Percentiles rank a stretch among this genome's conserved stretches.
Evolutionary conservation across 2,797 vertebrate genomes (phyloP).

Genomic region (Hemibagrus guttatus): DNA sequence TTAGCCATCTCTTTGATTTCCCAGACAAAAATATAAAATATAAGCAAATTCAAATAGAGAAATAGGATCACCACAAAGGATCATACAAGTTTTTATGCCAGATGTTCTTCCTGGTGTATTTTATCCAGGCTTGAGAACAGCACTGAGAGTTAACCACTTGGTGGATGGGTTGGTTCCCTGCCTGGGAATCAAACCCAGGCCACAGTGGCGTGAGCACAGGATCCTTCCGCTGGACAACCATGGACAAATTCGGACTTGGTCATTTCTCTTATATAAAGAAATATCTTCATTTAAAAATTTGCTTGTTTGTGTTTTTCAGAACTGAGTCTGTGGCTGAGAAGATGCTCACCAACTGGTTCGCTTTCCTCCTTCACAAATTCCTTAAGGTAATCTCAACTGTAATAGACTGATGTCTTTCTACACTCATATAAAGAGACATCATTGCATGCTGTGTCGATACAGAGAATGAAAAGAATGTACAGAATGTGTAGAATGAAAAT

Average conservation of each 20-base stretch:
- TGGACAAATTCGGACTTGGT: no score
- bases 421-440: background rate
- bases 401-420: background rate
- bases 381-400: constrained; percentile 77
- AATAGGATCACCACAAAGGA: no score
- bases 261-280: no score
- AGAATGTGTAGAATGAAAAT: background rate
- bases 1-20: background rate
- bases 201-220: no score
- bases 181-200: no score
- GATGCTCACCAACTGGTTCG: constrained; percentile 99
- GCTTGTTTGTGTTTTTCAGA: constrained; percentile 69
- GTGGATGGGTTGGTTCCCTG: no score
- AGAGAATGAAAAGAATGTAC: no score
- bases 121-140: no score
- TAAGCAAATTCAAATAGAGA: background rate
- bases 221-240: no score
- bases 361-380: constrained; percentile 95
- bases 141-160: no score
- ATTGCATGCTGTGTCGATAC: background rate
- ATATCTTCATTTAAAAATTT: background rate
- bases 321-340: constrained; percentile 97
- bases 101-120: no score
- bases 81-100: no score
- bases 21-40: background rate